These are phyloP conservation scores for Neoascia interrupta DNA, from an alignment of 2,888 invertebrate genomes.

Conservation along the genomic window DNA sequence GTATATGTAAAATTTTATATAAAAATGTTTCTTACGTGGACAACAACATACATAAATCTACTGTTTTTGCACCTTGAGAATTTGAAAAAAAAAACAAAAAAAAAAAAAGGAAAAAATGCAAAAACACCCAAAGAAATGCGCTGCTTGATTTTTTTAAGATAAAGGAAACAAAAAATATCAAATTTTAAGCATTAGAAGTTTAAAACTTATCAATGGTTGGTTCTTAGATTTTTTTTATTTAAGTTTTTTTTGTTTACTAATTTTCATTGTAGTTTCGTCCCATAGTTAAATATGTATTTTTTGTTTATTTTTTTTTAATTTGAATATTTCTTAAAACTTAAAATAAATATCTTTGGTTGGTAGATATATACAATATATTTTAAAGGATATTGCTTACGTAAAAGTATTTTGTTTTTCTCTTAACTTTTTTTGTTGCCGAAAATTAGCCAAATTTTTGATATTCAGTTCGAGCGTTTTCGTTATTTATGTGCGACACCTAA, in stretches of 20 bases:
- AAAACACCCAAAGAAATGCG: too few relatives aligned
- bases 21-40: slow-evolving; percentile 8
- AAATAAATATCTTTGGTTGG: slow-evolving; percentile 14
- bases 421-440: too few relatives aligned
- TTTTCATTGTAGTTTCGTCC: slow-evolving; percentile 31
- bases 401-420: not conserved
- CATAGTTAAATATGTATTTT: slow-evolving; percentile 31
- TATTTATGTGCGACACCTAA: too few relatives aligned
- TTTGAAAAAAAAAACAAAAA: too few relatives aligned
- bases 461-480: too few relatives aligned
- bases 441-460: too few relatives aligned
- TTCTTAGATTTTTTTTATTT: slow-evolving; percentile 10
- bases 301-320: slow-evolving; percentile 2
- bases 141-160: not conserved
- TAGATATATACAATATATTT: slow-evolving; percentile 46
- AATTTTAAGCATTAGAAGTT: too few relatives aligned
- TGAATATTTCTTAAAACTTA: slow-evolving; percentile 1
- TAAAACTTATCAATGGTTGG: too few relatives aligned
- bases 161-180: not conserved
- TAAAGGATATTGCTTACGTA: too few relatives aligned
- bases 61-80: too few relatives aligned
- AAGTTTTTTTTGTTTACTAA: not conserved
- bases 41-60: too few relatives aligned
- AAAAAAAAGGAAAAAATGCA: too few relatives aligned
- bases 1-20: slow-evolving; percentile 18